Percentiles rank a stretch among this genome's conserved stretches.
Evolutionary conservation across 2,797 vertebrate genomes (phyloP).

Genomic region (Helicolenus hilgendorfi): DNA sequence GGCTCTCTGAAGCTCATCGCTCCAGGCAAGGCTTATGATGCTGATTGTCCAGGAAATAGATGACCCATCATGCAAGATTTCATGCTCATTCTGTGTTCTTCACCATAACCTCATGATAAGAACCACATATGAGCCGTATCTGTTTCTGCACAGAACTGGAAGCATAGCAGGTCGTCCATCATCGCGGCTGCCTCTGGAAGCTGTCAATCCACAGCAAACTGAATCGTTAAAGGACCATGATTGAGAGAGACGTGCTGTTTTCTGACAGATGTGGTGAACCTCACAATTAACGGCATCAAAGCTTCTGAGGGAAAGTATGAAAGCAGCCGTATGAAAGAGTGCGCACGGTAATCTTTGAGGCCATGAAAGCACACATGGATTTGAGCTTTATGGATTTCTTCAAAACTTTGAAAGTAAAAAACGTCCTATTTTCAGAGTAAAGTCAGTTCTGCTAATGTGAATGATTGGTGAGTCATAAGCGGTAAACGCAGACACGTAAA

Average conservation of each 20-base stretch:
- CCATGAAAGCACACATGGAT: neutral
- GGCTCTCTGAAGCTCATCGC: constrained; percentile 31
- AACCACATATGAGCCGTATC: neutral
- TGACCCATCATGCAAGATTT: constrained; percentile 25
- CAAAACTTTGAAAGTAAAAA: neutral
- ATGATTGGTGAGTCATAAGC: neutral
- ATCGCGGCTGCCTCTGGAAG: neutral
- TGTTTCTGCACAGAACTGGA: constrained; percentile 23
- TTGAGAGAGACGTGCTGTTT: constrained; percentile 34
- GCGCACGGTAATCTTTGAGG: neutral
- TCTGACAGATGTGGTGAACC: constrained; percentile 31
- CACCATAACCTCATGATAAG: neutral
- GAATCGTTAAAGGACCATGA: constrained; percentile 46
- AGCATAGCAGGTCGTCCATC: constrained; percentile 30
- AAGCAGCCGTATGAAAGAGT: neutral
- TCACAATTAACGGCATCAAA: constrained; percentile 13
- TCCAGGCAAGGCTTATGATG: constrained; percentile 41
- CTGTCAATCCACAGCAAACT: constrained; percentile 50
- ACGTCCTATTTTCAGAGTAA: neutral
- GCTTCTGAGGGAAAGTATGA: neutral
- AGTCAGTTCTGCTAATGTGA: neutral
- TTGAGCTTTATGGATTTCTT: neutral
- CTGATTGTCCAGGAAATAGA: constrained; percentile 44
- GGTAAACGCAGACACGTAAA: neutral
- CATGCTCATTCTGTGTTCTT: neutral